These are phyloP conservation scores for Bombus breviceps DNA, from an alignment of 1,140 invertebrate species.

Conservation along the genomic window DNA sequence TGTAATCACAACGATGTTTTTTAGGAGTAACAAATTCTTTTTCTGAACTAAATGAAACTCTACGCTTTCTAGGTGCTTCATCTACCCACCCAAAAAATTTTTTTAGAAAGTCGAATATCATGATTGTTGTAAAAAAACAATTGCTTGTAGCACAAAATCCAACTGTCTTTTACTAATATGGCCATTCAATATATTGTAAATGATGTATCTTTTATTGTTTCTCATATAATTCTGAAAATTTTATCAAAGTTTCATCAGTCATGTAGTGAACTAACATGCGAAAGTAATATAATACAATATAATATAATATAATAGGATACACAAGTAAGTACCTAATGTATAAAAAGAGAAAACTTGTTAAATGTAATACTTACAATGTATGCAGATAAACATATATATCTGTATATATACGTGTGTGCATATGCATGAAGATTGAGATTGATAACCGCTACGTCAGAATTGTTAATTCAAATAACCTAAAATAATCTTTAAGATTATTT, in stretches of 20 bases:
- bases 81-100: slow-evolving; percentile 73
- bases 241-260: not conserved
- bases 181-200: slow-evolving; percentile 38
- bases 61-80: slow-evolving; percentile 69
- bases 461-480: slow-evolving; percentile 23
- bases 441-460: not conserved
- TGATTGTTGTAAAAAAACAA: slow-evolving; percentile 38
- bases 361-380: slow-evolving; percentile 35
- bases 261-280: not conserved
- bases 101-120: slow-evolving; percentile 73
- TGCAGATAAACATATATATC: not conserved
- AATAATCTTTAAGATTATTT: not conserved
- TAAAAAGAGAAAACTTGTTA: not conserved
- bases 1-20: slow-evolving; percentile 54
- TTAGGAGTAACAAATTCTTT: slow-evolving; percentile 58
- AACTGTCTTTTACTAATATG: slow-evolving; percentile 19
- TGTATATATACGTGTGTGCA: not conserved
- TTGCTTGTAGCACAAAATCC: slow-evolving; percentile 21
- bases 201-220: not conserved
- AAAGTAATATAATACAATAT: not conserved
- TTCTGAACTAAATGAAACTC: slow-evolving; percentile 28
- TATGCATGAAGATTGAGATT: not conserved
- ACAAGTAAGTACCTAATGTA: not conserved
- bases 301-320: not conserved
- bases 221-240: slow-evolving; percentile 11